Percentiles rank a stretch among this genome's conserved stretches.
Evolutionary conservation across 2,797 vertebrate species (phyloP).

Genomic region (Myotis vivesi): DNA sequence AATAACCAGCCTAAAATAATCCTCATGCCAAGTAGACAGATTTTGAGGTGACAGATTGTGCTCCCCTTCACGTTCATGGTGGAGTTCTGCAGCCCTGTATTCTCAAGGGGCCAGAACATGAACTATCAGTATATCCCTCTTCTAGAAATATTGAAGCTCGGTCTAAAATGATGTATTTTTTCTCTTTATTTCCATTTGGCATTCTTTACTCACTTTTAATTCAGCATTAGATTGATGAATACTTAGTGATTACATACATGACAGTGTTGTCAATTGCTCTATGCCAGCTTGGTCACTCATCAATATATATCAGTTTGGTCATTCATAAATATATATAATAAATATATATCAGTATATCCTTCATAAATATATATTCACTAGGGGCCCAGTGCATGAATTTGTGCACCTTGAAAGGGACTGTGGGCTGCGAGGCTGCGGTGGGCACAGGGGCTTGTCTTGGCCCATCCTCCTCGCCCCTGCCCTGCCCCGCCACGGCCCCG

Average conservation of each 20-base stretch:
- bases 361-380: too few species aligned
- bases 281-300: background rate
- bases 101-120: background rate
- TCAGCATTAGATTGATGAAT: background rate
- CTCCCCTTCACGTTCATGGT: background rate
- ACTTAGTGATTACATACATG: slow-evolving; percentile 6
- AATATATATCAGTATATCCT: too few species aligned
- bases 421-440: too few species aligned
- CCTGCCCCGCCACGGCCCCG: fast-evolving
- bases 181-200: background rate
- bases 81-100: background rate
- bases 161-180: background rate
- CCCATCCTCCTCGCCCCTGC: too few species aligned
- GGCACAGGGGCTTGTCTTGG: too few species aligned
- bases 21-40: background rate
- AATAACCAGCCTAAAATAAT: background rate
- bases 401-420: too few species aligned
- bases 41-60: background rate
- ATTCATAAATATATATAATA: too few species aligned
- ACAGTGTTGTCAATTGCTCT: background rate
- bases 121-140: background rate
- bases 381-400: too few species aligned
- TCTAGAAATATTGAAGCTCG: background rate
- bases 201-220: background rate
- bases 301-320: background rate